phyloP scores from a whole-genome alignment of 2,888 invertebrate genomes.

The Conus canariensis region DNA sequence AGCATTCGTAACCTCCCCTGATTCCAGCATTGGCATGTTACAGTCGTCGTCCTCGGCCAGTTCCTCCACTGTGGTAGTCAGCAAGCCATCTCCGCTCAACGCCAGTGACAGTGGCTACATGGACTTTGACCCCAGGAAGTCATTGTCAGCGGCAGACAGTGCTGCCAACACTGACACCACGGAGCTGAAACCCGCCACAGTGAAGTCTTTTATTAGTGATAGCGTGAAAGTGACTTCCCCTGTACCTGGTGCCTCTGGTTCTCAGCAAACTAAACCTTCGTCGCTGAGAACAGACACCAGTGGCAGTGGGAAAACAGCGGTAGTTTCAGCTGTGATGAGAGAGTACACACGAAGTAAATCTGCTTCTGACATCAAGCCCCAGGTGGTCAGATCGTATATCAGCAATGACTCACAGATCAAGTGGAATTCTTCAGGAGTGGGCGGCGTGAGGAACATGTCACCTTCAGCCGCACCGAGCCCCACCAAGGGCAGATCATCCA shows the following conservation, averaged over 20 bases:
- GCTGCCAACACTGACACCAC: background rate
- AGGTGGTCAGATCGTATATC: background rate
- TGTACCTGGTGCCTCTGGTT: background rate
- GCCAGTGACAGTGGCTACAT: conserved; percentile 23
- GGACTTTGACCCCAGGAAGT: conserved; percentile 37
- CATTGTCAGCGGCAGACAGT: background rate
- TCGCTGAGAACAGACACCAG: background rate
- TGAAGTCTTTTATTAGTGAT: background rate
- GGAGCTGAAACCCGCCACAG: background rate
- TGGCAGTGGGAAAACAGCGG: background rate
- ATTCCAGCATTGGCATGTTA: background rate
- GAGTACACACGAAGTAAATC: background rate
- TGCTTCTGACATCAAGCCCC: background rate
- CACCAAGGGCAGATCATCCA: background rate
- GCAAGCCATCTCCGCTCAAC: background rate
- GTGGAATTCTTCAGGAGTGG: background rate
- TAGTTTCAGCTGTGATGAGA: background rate
- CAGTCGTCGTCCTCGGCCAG: background rate
- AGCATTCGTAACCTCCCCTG: background rate
- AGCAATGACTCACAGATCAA: background rate
- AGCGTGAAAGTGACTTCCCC: background rate
- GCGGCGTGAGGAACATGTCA: too few species aligned
- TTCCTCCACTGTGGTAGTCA: background rate
- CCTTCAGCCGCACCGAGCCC: background rate
- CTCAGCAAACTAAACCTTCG: background rate